Conservation (phyloP, 2,888 invertebrate species). For the Bombylius major region DNA sequence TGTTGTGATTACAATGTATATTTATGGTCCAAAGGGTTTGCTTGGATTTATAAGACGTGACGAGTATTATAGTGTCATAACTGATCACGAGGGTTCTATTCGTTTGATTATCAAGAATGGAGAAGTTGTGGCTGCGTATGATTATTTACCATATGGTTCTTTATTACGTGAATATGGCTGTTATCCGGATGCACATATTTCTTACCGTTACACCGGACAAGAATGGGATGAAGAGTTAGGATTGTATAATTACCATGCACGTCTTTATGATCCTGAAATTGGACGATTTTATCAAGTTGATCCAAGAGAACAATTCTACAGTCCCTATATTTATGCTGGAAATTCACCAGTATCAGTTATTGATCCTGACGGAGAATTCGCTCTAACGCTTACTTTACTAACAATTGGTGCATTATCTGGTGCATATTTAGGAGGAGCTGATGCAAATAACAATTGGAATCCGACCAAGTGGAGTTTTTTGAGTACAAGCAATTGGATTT, state of each 20-base stretch:
- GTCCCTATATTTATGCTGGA: conserved; percentile 19
- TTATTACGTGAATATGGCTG: conserved; percentile 12
- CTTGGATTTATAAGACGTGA: conserved; percentile 8
- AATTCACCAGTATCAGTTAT: conserved; percentile 10
- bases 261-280: conserved; percentile 18
- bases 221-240: conserved; percentile 19
- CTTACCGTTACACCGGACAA: conserved; percentile 17
- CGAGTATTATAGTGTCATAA: conserved; percentile 12
- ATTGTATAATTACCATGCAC: conserved; percentile 18
- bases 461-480: not conserved
- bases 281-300: conserved; percentile 16
- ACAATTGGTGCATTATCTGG: not conserved
- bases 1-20: conserved; percentile 3
- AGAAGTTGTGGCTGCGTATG: conserved; percentile 17
- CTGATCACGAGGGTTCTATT: conserved; percentile 18
- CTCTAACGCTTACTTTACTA: not conserved
- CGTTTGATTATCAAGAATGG: conserved; percentile 13
- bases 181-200: conserved; percentile 10
- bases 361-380: conserved; percentile 6
- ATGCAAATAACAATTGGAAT: not conserved
- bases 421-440: conserved; percentile 4
- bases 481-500: not conserved
- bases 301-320: conserved; percentile 14
- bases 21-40: conserved; percentile 5
- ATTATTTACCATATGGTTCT: conserved; percentile 19